Base-by-base conservation (phyloP, 2,797 vertebrate genomes). In the Clarias platycephalus region DNA sequence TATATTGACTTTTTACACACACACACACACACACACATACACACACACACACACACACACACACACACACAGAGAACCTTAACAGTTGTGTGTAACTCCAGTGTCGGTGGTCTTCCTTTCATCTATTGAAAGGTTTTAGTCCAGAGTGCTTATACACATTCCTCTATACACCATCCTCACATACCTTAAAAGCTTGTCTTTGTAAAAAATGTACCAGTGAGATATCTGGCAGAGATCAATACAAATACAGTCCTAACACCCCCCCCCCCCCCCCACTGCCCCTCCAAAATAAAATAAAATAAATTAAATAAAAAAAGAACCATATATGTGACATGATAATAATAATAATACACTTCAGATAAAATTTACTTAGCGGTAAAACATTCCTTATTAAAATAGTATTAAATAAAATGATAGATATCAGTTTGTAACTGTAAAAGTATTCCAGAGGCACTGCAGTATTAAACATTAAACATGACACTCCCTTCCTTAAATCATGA, bases 391-490 rank as follows among this genome's bases (percentile, higher is more conserved):
- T 40, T 40, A 62, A 78, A 76, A 77, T 37, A 60, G 75, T 77
- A 77, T 37, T 77, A 60, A 77, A 77, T 60, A 76, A 60, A 12
- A 62, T 57, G n/a, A 22, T 0, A 62, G 10, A 34, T 78, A 76
- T 71, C 76, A 49, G 13, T 68, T 68, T 77, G 63, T 53, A 84
- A 70, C 28, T 49, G 44, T 49, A 77, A 62, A 83, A n/a, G 37
- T 28, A 70, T 70, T 79, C 80, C 76, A 84, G 57, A 85, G 77
- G 78, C 68, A 84, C 83, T 80, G 67, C 76, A 80, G 26, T 9
- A 75, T 75, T 31, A 75, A 40, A 77, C 75, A 77, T 20, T 78
- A 37, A 22, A 60, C 34, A 77, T 28, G 0, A 34, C 74, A 76
- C 75, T 60, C 5, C 0, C 31, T 37, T 77, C 10, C 10, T 37